These are phyloP conservation scores for Tympanuchus pallidicinctus DNA, from an alignment of 2,113 vertebrate genomes.

Conservation along the genomic window DNA sequence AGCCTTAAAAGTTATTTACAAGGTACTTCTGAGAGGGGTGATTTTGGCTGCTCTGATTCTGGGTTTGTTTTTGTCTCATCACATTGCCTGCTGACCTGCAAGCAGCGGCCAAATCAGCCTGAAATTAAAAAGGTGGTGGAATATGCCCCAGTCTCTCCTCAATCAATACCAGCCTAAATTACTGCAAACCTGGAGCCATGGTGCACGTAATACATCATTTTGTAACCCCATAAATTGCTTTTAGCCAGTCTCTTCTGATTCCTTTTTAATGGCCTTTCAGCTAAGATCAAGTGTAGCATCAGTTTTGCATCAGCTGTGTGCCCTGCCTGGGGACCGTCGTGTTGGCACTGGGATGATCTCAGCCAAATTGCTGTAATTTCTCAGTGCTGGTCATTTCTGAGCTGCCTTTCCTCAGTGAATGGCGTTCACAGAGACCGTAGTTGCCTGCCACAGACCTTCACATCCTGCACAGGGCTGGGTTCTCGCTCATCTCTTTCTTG, in stretches of 20 bases:
- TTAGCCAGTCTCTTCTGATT: slow-evolving; percentile 60
- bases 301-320: slow-evolving; percentile 7
- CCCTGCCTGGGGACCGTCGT: rapidly evolving
- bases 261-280: slow-evolving; percentile 58
- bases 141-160: slow-evolving; percentile 64
- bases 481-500: neutral
- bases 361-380: neutral
- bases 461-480: neutral
- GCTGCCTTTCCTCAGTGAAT: neutral
- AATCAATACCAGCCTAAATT: slow-evolving; percentile 71
- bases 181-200: slow-evolving; percentile 64
- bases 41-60: slow-evolving; percentile 60
- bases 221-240: slow-evolving; percentile 65
- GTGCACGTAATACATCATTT: slow-evolving; percentile 73
- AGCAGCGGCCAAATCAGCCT: slow-evolving; percentile 54
- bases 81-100: slow-evolving; percentile 62
- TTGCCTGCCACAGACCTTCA: neutral
- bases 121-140: slow-evolving; percentile 69
- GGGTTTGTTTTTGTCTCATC: slow-evolving; percentile 68
- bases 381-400: neutral
- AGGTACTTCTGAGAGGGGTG: slow-evolving; percentile 48
- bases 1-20: slow-evolving; percentile 63
- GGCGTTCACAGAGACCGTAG: rapidly evolving
- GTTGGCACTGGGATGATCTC: neutral
- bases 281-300: slow-evolving; percentile 35